Base-by-base conservation (phyloP, 2,113 vertebrate species). In the Suncus etruscus region DNA sequence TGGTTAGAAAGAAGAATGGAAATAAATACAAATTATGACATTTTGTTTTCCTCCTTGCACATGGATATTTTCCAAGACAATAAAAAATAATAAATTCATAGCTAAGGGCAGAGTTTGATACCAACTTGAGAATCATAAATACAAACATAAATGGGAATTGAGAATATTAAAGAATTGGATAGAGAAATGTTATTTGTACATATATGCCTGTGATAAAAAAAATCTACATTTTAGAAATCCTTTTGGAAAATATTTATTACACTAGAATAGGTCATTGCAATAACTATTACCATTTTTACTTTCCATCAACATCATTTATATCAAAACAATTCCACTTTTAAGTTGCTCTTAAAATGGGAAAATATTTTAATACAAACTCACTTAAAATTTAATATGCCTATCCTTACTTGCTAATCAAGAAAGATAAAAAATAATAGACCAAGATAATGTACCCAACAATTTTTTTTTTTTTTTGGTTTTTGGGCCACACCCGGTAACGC, bases 51-150 rank as follows among this genome's bases (percentile, higher is more conserved):
- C 47, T 91, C 11, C 54, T 94, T 94, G 51, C 68, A 88, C 54
- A 77, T 92, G 85, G 70, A 32, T 94, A 25, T 69, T 96, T 95
- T 94, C 79, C 88, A 96, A 92, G 85, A 72, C 84, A 86, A 90
- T 94, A 77, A 96, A 96, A 95, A 95, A 85, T 54, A 88, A 86
- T 92, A 75, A 90, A 39, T 95, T 83, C 69, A 58, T 90, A 91
- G 79, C 92, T 86, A 92, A 82, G 31, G 83, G 76, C 51, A 94
- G 83, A 82, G 32, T 92, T 87, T 94, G 79, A 94, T 89, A 95
- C 70, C 24, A 93, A 94, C 51, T 58, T 85, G 61, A 75, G 68
- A 92, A 85, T 91, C 25, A 45, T 54, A 92, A 96, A 86, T 80
- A 48, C 5, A 24, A n/a, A 65, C 69, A 75, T 82, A 25, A 92